phyloP scores from a whole-genome alignment of 2,113 vertebrate genomes.

The Sula dactylatra region DNA sequence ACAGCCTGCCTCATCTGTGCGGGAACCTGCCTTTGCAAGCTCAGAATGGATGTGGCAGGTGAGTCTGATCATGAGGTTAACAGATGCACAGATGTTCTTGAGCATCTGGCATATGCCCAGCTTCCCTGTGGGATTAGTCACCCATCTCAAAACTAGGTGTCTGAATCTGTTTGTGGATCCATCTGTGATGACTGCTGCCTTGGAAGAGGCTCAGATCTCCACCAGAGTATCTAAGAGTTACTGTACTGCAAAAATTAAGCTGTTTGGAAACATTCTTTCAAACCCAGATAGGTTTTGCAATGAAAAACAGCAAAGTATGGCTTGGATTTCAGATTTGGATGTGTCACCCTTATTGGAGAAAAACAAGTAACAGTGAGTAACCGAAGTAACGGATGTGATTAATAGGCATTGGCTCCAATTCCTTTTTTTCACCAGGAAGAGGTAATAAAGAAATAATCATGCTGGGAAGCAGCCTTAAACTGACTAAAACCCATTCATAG shows the following conservation, averaged over 20 bases:
- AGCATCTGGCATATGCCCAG: background rate
- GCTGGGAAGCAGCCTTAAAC: conserved; percentile 36
- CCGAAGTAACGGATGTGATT: conserved; percentile 43
- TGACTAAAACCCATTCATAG: conserved; percentile 23
- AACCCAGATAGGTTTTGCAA: background rate
- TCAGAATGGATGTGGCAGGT: background rate
- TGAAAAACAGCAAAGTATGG: background rate
- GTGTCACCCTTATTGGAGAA: conserved; percentile 4
- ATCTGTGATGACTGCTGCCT: background rate
- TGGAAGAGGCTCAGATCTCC: background rate
- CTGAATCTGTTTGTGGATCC: background rate
- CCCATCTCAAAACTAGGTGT: background rate
- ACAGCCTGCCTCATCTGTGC: background rate
- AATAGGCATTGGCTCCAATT: conserved; percentile 12
- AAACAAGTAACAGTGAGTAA: conserved; percentile 39
- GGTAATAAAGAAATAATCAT: conserved; percentile 35
- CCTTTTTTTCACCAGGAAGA: background rate
- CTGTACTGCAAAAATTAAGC: background rate
- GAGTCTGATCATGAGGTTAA: background rate
- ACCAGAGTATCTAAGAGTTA: background rate
- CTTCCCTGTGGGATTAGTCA: background rate
- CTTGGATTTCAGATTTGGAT: conserved; percentile 1
- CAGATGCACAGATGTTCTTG: background rate
- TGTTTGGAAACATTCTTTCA: background rate
- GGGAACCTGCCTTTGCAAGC: background rate